phyloP scores from a whole-genome alignment of 2,113 vertebrate species.

The Bostrychus sinensis region DNA sequence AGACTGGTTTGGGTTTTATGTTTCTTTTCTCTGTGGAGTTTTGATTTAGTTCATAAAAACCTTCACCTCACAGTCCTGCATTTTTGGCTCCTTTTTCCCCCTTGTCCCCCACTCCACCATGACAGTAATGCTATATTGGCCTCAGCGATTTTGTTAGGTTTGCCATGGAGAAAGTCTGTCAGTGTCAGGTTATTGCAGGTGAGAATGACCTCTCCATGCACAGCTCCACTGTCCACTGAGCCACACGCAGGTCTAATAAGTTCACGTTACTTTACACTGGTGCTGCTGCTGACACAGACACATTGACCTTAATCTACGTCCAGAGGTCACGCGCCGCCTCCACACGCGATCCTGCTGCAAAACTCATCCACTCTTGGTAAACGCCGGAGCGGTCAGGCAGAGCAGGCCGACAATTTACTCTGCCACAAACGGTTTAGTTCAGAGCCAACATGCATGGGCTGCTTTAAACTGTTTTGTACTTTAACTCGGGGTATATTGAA shows the following conservation, averaged over 20 bases:
- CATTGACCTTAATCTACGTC: slow-evolving; percentile 56
- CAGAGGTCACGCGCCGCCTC: slow-evolving; percentile 51
- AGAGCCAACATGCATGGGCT: slow-evolving; percentile 40
- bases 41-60: no score
- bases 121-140: no score
- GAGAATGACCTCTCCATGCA: slow-evolving; percentile 31
- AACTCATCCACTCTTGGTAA: not conserved
- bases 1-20: no score
- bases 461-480: no score
- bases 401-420: slow-evolving; percentile 54
- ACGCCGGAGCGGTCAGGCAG: slow-evolving; percentile 31
- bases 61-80: no score
- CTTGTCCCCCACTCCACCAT: no score
- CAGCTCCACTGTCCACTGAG: slow-evolving; percentile 9
- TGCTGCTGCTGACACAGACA: slow-evolving; percentile 44
- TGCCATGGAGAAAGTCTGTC: no score
- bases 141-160: no score
- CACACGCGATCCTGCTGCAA: not conserved
- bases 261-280: slow-evolving; percentile 63
- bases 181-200: slow-evolving; percentile 29
- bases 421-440: slow-evolving; percentile 61
- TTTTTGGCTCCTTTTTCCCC: no score
- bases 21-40: no score
- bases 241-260: slow-evolving; percentile 41
- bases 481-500: slow-evolving; percentile 23